Evolutionary conservation across 2,888 invertebrate species (phyloP), one percentile per base, ranked within the genome.

Genomic region (Noctua janthe): DNA sequence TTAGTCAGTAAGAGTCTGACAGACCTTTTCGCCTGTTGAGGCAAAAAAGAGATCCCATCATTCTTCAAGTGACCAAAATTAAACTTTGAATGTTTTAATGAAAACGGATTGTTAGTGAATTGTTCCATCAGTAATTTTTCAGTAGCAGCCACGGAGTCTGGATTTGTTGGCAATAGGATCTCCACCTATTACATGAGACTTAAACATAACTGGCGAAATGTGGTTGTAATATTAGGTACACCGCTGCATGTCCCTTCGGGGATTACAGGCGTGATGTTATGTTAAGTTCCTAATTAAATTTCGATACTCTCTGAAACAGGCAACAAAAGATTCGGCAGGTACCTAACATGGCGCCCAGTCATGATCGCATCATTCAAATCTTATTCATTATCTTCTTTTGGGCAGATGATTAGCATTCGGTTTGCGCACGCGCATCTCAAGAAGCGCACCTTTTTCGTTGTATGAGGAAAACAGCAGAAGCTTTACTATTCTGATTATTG

Each of bases 361-460:
- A 29, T 76, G 39, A 64, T 39, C 74, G 23, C 69, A 85, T 77
- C n/a, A 82, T 71, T 66, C 20, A 82, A 71, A 66, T 76, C 75
- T 75, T 85, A 81, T 85, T 82, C 69, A 67, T 78, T 66, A 77
- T 64, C 67, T 74, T 54, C n/a, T 66, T 84, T 81, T 85, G 84
- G 69, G 72, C 49, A 43, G 7, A 15, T 73, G 59, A 67, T 84
- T 85, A 76, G 62, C 47, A 84, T 84, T 73, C 78, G 35, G 17
- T 11, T 0, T 75, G 78, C 85, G 74, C 29, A 8, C 49, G 66
- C 82, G 70, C 75, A 84, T 85, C 85, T 86, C 80, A 29, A 73
- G 69, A 64, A 64, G 76, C 47, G 71, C 64, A 54, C 67, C 71
- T 78, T 70, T 75, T 78, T 49, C 56, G 66, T 75, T 76, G 67